Evolutionary conservation across 92 coral and sea anemone species (phyloP), one percentile per base, ranked within the genome.

Genomic region (Galaxea fascicularis): DNA sequence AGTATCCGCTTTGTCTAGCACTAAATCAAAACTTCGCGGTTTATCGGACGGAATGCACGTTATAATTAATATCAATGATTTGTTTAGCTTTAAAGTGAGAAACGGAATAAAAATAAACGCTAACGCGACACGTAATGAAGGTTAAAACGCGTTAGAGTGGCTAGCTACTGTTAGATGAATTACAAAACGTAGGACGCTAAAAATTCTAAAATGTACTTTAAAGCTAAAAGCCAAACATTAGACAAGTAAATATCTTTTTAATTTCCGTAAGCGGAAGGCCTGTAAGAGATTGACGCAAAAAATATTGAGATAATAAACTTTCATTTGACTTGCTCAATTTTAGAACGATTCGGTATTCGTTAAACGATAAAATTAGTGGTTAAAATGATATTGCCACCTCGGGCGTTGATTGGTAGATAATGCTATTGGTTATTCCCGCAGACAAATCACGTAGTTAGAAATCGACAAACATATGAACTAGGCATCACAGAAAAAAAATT

Each of bases 231-330:
- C 11, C 65, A 45, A n/a, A 47, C 29, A 51, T 12, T 65, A 4
- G 45, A 22, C 39, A 62, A 51, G 45, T 63, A 64, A 78, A 78
- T 77, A 79, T 18, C 27, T 22, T 67, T 51, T 66, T 79, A 68
- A 67, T 79, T 79, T 53, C 66, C 65, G 16, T 41, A 22, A 66
- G 45, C 75, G 63, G 84, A 66, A 79, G 62, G 26, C 35, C 13
- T 47, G 66, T 45, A 49, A 68, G 30, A 52, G 59, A 53, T 46
- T 66, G 65, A 30, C 52, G 65, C 63, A 64, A 51, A 56, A 77
- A 35, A 25, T 10, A 45, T 25, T 13, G 15, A 60, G 82, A 78
- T 67, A 79, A 49, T 77, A 65, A 35, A 66, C 84, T 66, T 51
- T 79, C 65, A 66, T 11, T 51, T 66, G 17, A 8, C 10, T 25